Evolutionary conservation across 1,140 invertebrate species (phyloP).

Genomic region (Lordiphosa mommai): DNA sequence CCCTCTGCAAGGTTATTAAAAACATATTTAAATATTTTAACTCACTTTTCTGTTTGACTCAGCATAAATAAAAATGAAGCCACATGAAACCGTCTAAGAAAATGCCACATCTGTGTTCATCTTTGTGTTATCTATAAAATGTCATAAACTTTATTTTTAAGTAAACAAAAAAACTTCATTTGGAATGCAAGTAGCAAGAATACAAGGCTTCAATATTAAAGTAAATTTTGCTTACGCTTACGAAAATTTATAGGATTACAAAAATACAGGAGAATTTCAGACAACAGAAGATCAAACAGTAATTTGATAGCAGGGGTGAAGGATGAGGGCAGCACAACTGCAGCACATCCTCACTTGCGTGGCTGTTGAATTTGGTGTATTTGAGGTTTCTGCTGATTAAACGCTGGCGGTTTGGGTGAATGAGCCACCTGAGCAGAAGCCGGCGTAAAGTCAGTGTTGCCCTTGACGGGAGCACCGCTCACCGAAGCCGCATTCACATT

Average conservation of each 20-base stretch:
- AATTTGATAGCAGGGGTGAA: background rate
- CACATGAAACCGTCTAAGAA: no score
- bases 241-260: background rate
- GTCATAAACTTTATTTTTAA: slow-evolving; percentile 3
- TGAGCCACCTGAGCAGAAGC: slow-evolving; percentile 90
- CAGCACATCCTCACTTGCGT: slow-evolving; percentile 81
- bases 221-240: slow-evolving; percentile 4
- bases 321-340: no score
- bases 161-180: slow-evolving; percentile 39
- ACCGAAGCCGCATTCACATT: slow-evolving; percentile 87
- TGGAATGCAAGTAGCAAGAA: slow-evolving; percentile 64
- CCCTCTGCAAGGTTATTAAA: no score
- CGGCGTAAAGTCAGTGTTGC: slow-evolving; percentile 92
- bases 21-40: no score
- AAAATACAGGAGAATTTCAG: slow-evolving; percentile 19
- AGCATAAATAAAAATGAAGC: no score
- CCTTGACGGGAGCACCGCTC: slow-evolving; percentile 88
- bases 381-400: slow-evolving; percentile 82
- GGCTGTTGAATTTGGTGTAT: slow-evolving; percentile 87
- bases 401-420: slow-evolving; percentile 86
- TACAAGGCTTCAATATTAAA: slow-evolving; percentile 26
- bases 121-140: slow-evolving; percentile 8
- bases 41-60: no score
- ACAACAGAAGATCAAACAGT: slow-evolving; percentile 42
- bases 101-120: no score